These are phyloP conservation scores for Linnaemya vulpina DNA, from an alignment of 2,888 invertebrate genomes.

Conservation along the genomic window DNA sequence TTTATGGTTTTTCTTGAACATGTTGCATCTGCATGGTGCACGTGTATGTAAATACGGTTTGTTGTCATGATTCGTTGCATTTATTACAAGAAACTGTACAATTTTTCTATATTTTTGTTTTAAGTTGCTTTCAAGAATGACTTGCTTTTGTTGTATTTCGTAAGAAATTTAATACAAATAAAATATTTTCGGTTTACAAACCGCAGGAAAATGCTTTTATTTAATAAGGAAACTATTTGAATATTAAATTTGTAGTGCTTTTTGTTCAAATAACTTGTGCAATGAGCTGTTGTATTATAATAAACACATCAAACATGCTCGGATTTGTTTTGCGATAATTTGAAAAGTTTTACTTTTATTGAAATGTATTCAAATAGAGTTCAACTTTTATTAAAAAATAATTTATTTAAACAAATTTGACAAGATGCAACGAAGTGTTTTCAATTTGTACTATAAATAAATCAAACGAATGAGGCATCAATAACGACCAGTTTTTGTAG, in stretches of 20 bases:
- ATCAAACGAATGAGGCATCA: too few species aligned
- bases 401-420: too few species aligned
- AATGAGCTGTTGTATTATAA: too few species aligned
- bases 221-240: slow-evolving; percentile 8
- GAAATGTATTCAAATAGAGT: too few species aligned
- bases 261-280: neutral
- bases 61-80: neutral
- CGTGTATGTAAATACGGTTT: neutral
- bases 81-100: neutral
- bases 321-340: too few species aligned
- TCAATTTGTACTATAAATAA: too few species aligned
- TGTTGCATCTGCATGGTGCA: neutral
- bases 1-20: slow-evolving; percentile 3
- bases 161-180: neutral
- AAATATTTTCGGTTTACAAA: slow-evolving; percentile 5
- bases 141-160: neutral
- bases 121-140: neutral
- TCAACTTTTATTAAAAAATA: too few species aligned
- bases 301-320: too few species aligned
- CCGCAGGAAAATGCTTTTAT: slow-evolving; percentile 22
- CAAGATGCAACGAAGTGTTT: too few species aligned
- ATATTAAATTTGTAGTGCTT: neutral
- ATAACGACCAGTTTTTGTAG: too few species aligned
- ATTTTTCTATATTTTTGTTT: neutral
- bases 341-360: too few species aligned